Conservation (phyloP, 1,140 invertebrate genomes). For the Zaprionus taronus region DNA sequence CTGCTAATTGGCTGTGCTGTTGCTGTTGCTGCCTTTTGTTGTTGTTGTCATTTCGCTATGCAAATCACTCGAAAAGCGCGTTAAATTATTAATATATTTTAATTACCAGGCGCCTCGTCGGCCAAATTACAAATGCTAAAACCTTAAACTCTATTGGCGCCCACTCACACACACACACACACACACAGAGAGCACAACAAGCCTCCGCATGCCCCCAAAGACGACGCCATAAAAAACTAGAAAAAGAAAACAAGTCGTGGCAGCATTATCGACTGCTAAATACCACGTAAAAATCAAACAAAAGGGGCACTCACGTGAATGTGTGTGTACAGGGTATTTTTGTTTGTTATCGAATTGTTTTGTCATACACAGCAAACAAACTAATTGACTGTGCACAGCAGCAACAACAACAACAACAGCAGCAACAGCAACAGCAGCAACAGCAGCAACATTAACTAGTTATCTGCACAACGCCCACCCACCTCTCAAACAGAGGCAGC, state of each 20-base stretch:
- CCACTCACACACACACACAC: slow-evolving; percentile 46
- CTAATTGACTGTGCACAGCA: background rate
- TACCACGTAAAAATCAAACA: slow-evolving; percentile 11
- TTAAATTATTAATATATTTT: slow-evolving; percentile 83
- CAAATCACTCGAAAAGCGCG: slow-evolving; percentile 66
- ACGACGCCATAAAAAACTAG: slow-evolving; percentile 40
- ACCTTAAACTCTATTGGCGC: slow-evolving; percentile 73
- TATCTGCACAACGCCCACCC: slow-evolving; percentile 5
- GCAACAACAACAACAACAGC: background rate
- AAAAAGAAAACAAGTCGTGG: slow-evolving; percentile 22
- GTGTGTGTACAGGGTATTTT: background rate
- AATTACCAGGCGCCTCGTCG: slow-evolving; percentile 53
- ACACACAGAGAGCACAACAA: slow-evolving; percentile 49
- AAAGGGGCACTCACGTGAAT: background rate
- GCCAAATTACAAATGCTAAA: slow-evolving; percentile 66
- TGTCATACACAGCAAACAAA: background rate
- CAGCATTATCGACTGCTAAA: background rate
- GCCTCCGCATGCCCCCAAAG: slow-evolving; percentile 51
- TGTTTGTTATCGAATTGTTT: background rate
- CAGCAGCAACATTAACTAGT: slow-evolving; percentile 1
- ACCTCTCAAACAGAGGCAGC: background rate
- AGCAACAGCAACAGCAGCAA: background rate
- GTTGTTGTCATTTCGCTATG: slow-evolving; percentile 47
- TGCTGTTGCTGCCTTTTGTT: slow-evolving; percentile 12
- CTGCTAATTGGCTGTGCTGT: slow-evolving; percentile 55